A percentile compares a stretch with the other conserved stretches of the same genome.
Evolutionary conservation across 2,888 invertebrate genomes (phyloP).

Genomic region (Phaonia tiefii): DNA sequence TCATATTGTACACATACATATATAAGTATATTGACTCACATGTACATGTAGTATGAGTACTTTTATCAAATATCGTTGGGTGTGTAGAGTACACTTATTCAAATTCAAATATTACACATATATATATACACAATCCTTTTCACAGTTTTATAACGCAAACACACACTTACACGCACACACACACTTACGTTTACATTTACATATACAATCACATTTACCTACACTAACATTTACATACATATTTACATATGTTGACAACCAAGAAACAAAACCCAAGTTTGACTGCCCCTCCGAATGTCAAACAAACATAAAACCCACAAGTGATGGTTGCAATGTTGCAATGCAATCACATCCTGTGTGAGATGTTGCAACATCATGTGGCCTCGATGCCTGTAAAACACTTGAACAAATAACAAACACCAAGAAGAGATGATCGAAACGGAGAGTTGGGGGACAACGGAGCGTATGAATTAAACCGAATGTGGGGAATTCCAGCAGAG

Average conservation of each 20-base stretch:
- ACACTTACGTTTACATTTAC: background rate
- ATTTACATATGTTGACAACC: conserved; percentile 34
- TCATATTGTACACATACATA: too few species aligned
- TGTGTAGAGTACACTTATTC: too few species aligned
- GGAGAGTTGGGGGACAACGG: background rate
- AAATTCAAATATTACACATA: too few species aligned
- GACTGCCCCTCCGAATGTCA: background rate
- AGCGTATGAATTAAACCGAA: background rate
- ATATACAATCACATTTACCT: conserved; percentile 1
- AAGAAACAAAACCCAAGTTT: conserved; percentile 7
- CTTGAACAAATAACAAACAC: conserved; percentile 22
- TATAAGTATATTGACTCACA: too few species aligned
- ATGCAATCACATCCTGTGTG: conserved; percentile 20
- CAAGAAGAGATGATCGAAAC: background rate
- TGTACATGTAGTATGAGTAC: too few species aligned
- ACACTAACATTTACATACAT: conserved; percentile 12
- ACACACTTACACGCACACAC: conserved; percentile 4
- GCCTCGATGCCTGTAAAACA: conserved; percentile 18
- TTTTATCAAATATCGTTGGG: too few species aligned
- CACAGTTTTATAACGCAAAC: background rate
- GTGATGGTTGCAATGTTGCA: background rate
- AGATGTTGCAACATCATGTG: conserved; percentile 20
- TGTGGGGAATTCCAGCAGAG: background rate
- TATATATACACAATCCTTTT: too few species aligned
- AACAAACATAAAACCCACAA: background rate